phyloP scores from a whole-genome alignment of 2,888 invertebrate genomes.

The Latrodectus hesperus region DNA sequence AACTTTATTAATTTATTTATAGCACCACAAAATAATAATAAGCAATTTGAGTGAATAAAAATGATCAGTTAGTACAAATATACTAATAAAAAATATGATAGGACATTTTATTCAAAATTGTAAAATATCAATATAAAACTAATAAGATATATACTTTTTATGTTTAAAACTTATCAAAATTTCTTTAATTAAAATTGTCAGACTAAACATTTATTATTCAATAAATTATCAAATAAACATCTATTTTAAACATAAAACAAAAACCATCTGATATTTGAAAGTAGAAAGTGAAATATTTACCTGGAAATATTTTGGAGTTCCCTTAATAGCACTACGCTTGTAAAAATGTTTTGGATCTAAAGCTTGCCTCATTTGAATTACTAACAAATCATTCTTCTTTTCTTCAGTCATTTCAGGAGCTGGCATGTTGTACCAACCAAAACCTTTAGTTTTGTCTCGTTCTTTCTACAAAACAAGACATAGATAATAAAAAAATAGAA shows the following conservation, averaged over 20 bases:
- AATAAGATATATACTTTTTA: no score
- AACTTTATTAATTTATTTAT: no score
- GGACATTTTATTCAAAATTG: no score
- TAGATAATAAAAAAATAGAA: no score
- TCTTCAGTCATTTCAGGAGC: constrained; percentile 91
- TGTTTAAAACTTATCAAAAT: background rate
- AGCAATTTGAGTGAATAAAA: no score
- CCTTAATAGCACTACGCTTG: constrained; percentile 91
- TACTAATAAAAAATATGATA: no score
- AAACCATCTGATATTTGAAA: background rate
- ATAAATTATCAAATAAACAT: background rate
- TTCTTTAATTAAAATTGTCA: background rate
- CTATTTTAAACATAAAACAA: background rate
- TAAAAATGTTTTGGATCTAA: constrained; percentile 95
- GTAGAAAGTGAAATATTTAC: constrained; percentile 76
- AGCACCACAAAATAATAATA: no score
- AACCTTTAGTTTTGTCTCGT: constrained; percentile 86
- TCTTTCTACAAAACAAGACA: constrained; percentile 78
- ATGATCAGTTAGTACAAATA: no score
- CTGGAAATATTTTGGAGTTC: constrained; percentile 94
- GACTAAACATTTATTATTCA: background rate
- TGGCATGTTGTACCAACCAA: constrained; percentile 91
- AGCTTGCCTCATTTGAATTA: constrained; percentile 93
- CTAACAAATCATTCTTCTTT: constrained; percentile 87
- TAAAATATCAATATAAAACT: no score